These are phyloP conservation scores for Dermatophagoides farinae DNA, from an alignment of 1,140 invertebrate species.

Conservation along the genomic window DNA sequence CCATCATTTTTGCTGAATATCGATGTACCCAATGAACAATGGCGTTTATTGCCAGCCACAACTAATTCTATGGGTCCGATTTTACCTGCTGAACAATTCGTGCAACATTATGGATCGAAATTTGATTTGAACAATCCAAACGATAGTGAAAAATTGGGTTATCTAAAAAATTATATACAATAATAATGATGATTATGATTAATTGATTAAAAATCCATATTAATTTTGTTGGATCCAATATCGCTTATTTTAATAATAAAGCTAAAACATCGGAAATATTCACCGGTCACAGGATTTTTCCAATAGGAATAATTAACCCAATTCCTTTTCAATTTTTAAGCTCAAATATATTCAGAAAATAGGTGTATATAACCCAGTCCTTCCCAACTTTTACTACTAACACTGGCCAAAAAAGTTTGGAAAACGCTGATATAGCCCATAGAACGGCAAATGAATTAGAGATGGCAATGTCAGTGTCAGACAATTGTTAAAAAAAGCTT, in stretches of 20 bases:
- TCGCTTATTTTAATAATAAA: not conserved
- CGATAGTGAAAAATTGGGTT: not conserved
- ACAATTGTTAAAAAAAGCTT: too few species aligned
- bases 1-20: conserved; percentile 2
- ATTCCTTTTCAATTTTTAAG: not conserved
- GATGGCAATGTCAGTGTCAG: too few species aligned
- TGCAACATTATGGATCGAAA: not conserved
- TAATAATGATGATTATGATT: not conserved
- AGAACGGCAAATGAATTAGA: too few species aligned
- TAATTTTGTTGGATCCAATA: too few species aligned
- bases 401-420: too few species aligned
- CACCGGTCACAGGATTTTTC: not conserved
- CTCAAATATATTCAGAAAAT: too few species aligned
- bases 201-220: too few species aligned
- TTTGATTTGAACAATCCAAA: not conserved
- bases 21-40: not conserved
- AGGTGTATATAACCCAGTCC: too few species aligned
- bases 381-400: too few species aligned
- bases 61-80: not conserved
- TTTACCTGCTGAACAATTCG: not conserved
- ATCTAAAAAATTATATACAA: conserved; percentile 1
- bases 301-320: not conserved
- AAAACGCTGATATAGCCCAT: too few species aligned
- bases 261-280: not conserved
- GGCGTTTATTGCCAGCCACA: not conserved